A percentile compares a stretch with the other conserved stretches of the same genome.
phyloP scores from a whole-genome alignment of 2,888 invertebrate species.

The Chorisops tibialis region DNA sequence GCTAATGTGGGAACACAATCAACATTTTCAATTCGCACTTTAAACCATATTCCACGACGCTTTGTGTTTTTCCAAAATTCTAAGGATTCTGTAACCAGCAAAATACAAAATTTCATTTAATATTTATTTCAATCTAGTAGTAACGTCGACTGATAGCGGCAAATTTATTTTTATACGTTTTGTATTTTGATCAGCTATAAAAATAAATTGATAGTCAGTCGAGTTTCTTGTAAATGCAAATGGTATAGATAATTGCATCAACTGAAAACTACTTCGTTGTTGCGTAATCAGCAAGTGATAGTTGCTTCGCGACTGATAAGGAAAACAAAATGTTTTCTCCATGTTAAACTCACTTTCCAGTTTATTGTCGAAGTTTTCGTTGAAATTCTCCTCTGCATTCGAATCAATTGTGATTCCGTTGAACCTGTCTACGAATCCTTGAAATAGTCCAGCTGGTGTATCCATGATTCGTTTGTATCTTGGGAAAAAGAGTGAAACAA shows the following conservation, averaged over 20 bases:
- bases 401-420: slow-evolving; percentile 73
- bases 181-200: slow-evolving; percentile 38
- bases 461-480: slow-evolving; percentile 40
- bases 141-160: too few species aligned
- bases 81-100: slow-evolving; percentile 62
- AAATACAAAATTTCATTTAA: background rate
- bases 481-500: background rate
- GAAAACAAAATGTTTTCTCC: too few species aligned
- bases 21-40: slow-evolving; percentile 65
- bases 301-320: too few species aligned
- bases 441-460: slow-evolving; percentile 49
- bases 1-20: slow-evolving; percentile 73
- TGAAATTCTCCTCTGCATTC: slow-evolving; percentile 55
- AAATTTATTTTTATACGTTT: background rate
- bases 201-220: background rate
- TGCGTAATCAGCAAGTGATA: too few species aligned
- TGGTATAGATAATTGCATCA: background rate
- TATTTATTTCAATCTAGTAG: background rate
- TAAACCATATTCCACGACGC: slow-evolving; percentile 77
- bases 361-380: slow-evolving; percentile 54
- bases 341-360: slow-evolving; percentile 61
- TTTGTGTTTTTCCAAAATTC: slow-evolving; percentile 62
- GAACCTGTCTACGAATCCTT: slow-evolving; percentile 61
- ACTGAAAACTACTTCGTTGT: background rate
- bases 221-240: too few species aligned